Percentiles rank a stretch among this genome's conserved stretches.
Conservation (phyloP, 2,888 invertebrate species). For the Acrobasis repandana region DNA sequence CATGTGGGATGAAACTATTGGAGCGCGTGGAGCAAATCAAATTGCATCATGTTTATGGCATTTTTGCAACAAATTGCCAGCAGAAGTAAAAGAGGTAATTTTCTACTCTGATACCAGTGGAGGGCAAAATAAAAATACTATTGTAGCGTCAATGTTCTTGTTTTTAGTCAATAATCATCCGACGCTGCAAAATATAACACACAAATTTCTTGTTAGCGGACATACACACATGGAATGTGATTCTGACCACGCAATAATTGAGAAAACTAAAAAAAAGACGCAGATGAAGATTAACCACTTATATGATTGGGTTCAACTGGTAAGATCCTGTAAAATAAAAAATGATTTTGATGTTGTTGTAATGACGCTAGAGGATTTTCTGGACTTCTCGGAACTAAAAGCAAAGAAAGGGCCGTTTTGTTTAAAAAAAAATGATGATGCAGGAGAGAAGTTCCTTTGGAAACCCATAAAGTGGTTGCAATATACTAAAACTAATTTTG, state of each 20-base stretch:
- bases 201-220: constrained; percentile 36
- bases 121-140: constrained; percentile 28
- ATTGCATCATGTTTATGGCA: constrained; percentile 38
- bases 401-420: constrained; percentile 29
- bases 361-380: constrained; percentile 17
- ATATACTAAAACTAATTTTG: constrained; percentile 24
- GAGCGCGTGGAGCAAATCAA: constrained; percentile 37
- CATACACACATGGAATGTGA: constrained; percentile 25
- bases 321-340: constrained; percentile 13
- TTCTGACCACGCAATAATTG: constrained; percentile 24
- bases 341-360: constrained; percentile 18
- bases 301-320: constrained; percentile 18
- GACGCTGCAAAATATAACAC: constrained; percentile 31
- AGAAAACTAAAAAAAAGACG: constrained; percentile 22
- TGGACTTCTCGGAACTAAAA: constrained; percentile 2
- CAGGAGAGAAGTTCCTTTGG: constrained; percentile 25
- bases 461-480: constrained; percentile 30
- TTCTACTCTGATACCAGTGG: constrained; percentile 28
- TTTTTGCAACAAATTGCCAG: constrained; percentile 24
- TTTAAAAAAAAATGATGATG: constrained; percentile 26
- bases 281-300: constrained; percentile 19
- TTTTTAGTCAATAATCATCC: constrained; percentile 16
- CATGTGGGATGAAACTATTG: constrained; percentile 36
- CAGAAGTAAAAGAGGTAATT: constrained; percentile 23
- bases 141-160: constrained; percentile 24